Base-by-base conservation (phyloP, 2,888 invertebrate genomes). In the Philopedon plagiatum region DNA sequence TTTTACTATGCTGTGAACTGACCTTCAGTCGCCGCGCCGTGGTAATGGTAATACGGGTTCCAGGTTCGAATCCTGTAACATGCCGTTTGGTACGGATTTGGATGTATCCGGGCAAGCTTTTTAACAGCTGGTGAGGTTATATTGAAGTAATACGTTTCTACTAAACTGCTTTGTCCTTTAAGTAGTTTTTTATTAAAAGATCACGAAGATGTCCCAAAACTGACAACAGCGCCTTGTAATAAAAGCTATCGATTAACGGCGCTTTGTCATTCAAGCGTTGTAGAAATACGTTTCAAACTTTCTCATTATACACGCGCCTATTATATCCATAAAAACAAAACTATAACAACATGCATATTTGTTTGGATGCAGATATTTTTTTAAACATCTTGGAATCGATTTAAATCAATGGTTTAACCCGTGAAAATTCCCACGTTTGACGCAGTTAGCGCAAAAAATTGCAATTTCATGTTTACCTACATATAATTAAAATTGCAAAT, bases 181-280 rank as follows among this genome's bases (percentile, higher is more conserved):
- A 15, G 8, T 4, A 9, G 32, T 32, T 9, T 32, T 7, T 32
- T 7, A 32, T 32, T 2, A 11, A 32, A 2, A 11, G 1, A 34
- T 34, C 34, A 34, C 9, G 46, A 46, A 11, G 1, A 21, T 46
- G 5, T 21, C n/a, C 7, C 15, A 18, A 29, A 54, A 8, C 51
- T 26, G 51, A 18, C 51, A 54, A 54, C 51, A 18, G 5, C 18
- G 13, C 51, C 23, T 49, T 32, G 23, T 54, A 32, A 54, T 54
- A 54, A 29, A 54, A 29, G 29, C 15, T 32, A 54, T 54, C 51
- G 51, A 54, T 54, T 54, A 54, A 29, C 9, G 51, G 29, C 51
- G 51, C 29, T 15, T 54, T 29, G 51, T 29, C 29, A 54, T 54
- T 54, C 51, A 32, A 54, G 51, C 51, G 29, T 54, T 54, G 29